Conservation (phyloP, 2,888 invertebrate genomes). For the Cryptosula pallasiana region DNA sequence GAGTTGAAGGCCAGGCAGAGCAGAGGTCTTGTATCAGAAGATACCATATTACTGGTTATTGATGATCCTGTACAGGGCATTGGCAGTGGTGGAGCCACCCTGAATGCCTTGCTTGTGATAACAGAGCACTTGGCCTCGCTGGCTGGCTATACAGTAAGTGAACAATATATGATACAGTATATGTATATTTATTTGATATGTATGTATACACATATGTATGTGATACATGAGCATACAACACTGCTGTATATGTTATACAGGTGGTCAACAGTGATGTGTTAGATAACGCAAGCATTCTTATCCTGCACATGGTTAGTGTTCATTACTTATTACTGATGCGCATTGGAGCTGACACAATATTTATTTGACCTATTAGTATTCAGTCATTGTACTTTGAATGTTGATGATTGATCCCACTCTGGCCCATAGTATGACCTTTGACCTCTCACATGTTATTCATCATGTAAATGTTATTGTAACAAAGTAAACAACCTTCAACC, state of each 20-base stretch:
- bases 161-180: background rate
- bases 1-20: conserved; percentile 45
- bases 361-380: no score
- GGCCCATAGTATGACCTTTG: no score
- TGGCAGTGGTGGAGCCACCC: conserved; percentile 58
- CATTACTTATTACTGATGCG: no score
- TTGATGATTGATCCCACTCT: no score
- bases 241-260: conserved; percentile 31
- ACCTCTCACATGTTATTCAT: no score
- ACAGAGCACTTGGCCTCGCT: conserved; percentile 55
- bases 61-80: conserved; percentile 53
- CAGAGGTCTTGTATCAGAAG: conserved; percentile 43
- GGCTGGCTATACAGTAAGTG: conserved; percentile 49
- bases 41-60: conserved; percentile 53
- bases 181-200: background rate
- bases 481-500: no score
- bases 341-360: no score
- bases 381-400: no score
- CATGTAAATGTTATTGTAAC: no score
- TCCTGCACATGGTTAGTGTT: conserved; percentile 53
- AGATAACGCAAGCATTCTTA: conserved; percentile 47
- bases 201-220: background rate
- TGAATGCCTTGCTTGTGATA: conserved; percentile 57
- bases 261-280: conserved; percentile 52
- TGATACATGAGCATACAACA: background rate